Conservation (phyloP, 2,888 invertebrate genomes). For the Meghimatium bilineatum region DNA sequence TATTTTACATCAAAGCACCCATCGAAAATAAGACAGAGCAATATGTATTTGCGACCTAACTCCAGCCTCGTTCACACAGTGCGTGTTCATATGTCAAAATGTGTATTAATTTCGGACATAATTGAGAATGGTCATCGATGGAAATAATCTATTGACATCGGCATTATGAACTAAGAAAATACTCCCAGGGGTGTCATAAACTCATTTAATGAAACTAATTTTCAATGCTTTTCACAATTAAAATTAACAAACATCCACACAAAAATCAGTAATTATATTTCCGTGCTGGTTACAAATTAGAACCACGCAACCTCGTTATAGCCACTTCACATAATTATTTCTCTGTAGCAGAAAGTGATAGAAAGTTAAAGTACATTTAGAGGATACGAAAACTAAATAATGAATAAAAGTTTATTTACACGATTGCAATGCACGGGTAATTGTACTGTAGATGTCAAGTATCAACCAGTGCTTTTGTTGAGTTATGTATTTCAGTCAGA, state of each 20-base stretch:
- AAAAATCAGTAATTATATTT: neutral
- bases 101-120: neutral
- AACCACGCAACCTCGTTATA: neutral
- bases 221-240: slow-evolving; percentile 4
- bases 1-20: no score
- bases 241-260: neutral
- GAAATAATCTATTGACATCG: neutral
- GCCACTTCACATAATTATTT: neutral
- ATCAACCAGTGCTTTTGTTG: neutral
- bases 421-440: neutral
- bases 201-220: neutral
- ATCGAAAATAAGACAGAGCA: no score
- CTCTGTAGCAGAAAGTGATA: neutral
- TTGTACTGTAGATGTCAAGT: neutral
- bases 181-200: neutral
- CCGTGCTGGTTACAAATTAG: neutral
- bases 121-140: neutral
- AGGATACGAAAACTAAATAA: neutral
- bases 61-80: neutral
- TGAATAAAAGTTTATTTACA: neutral
- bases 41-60: no score
- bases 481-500: neutral
- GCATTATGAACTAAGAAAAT: neutral
- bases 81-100: neutral
- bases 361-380: neutral